Evolutionary conservation across 1,140 invertebrate genomes (phyloP).

Genomic region (Amyelois transitella): DNA sequence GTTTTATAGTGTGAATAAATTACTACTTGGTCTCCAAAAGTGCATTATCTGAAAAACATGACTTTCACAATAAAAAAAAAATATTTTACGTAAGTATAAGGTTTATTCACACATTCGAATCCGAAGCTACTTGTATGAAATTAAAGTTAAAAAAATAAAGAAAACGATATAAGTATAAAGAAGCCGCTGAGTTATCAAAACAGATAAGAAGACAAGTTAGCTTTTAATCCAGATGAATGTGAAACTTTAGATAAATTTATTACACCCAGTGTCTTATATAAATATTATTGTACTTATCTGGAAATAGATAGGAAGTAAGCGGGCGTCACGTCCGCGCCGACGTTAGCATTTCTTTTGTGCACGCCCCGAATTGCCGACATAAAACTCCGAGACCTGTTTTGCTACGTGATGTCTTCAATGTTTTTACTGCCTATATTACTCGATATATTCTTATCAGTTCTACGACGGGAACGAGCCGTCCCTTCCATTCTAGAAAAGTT

Average conservation of each 20-base stretch:
- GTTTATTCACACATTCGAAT: too few species aligned
- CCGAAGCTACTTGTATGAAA: too few species aligned
- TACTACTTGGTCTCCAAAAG: too few species aligned
- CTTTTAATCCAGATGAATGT: neutral
- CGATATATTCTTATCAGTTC: constrained; percentile 59
- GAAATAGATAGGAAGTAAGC: constrained; percentile 12
- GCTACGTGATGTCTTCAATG: constrained; percentile 61
- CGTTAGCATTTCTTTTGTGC: constrained; percentile 67
- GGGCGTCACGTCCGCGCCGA: constrained; percentile 42
- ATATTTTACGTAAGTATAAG: neutral
- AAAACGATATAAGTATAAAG: too few species aligned
- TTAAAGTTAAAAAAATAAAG: too few species aligned
- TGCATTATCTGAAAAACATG: too few species aligned
- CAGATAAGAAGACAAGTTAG: neutral
- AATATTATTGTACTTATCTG: neutral
- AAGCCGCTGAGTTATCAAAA: too few species aligned
- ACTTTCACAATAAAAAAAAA: too few species aligned
- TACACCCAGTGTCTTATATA: neutral
- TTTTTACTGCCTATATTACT: constrained; percentile 51
- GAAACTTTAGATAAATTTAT: neutral
- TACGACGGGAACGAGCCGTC: constrained; percentile 34
- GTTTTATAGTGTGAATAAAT: neutral
- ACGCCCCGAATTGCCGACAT: constrained; percentile 65
- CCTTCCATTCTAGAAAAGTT: constrained; percentile 37
- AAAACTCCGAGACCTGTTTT: constrained; percentile 60